Percentiles rank a stretch among this genome's conserved stretches.
phyloP scores from a whole-genome alignment of 53 echinoderm and acorn worm genomes.

The Astropecten irregularis region DNA sequence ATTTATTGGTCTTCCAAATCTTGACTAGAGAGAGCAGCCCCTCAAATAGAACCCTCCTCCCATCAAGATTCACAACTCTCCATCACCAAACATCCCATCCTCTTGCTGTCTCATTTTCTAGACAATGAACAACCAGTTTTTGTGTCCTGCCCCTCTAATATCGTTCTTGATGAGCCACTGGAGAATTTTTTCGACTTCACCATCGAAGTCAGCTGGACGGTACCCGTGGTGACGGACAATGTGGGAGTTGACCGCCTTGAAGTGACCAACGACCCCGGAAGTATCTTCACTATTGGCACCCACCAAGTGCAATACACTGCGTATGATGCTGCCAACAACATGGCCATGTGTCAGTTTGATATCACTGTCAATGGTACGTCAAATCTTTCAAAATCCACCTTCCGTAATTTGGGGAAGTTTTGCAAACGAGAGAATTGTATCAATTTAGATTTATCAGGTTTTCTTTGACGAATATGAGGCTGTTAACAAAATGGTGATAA shows the following conservation, averaged over 20 bases:
- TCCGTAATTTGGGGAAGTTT: too few species aligned
- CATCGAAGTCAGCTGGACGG: background rate
- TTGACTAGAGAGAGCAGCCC: too few species aligned
- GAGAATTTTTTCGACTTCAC: slow-evolving; percentile 11
- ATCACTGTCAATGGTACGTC: slow-evolving; percentile 4
- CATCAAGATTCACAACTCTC: too few species aligned
- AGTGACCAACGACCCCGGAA: background rate
- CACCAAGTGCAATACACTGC: background rate
- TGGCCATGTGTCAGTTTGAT: slow-evolving; percentile 3
- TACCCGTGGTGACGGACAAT: background rate
- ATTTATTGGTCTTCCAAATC: too few species aligned
- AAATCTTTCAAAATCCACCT: too few species aligned
- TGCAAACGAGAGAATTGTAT: too few species aligned
- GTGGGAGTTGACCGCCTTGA: background rate
- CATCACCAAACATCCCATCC: too few species aligned
- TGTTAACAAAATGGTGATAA: too few species aligned
- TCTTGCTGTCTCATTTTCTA: background rate
- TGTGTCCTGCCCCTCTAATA: background rate
- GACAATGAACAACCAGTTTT: background rate
- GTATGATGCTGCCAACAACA: background rate
- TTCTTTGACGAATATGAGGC: too few species aligned
- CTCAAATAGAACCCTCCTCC: too few species aligned
- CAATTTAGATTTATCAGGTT: too few species aligned
- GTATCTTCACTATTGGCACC: background rate
- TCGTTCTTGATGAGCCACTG: background rate